phyloP scores from a whole-genome alignment of 2,797 vertebrate species.

The Gallirallus australis region DNA sequence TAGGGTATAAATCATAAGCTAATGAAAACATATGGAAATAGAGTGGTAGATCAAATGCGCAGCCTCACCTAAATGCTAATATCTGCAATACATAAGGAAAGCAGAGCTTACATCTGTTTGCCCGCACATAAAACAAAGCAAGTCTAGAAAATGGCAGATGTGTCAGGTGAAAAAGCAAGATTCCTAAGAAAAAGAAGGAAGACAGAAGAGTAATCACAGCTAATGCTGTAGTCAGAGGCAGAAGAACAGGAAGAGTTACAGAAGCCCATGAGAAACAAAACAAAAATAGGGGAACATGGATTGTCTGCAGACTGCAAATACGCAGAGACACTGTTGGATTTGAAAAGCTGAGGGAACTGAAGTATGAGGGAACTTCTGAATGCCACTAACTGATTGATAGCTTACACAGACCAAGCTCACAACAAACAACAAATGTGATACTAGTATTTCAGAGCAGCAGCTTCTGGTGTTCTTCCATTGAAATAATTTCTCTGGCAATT shows the following conservation, averaged over 20 bases:
- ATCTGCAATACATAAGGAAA: neutral
- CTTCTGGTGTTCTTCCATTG: neutral
- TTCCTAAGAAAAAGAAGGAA: neutral
- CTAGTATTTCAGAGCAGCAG: neutral
- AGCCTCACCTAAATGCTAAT: neutral
- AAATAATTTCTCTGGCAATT: neutral
- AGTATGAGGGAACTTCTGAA: neutral
- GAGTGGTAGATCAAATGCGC: neutral
- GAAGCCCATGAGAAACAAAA: neutral
- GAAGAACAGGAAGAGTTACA: conserved; percentile 9
- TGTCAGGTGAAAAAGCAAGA: too few species aligned
- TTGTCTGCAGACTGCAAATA: neutral
- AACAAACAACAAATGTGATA: neutral
- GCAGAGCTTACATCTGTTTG: neutral
- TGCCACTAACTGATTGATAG: neutral
- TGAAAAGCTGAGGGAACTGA: neutral
- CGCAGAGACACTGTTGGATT: neutral
- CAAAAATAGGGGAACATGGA: neutral
- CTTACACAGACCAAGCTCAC: neutral
- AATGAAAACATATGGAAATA: neutral
- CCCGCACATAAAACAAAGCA: neutral
- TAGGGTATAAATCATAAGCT: neutral
- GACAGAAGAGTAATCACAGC: neutral
- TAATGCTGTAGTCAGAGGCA: neutral
- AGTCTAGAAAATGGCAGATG: neutral